Conservation (phyloP, 2,113 vertebrate genomes). For the Microtus montanus region DNA sequence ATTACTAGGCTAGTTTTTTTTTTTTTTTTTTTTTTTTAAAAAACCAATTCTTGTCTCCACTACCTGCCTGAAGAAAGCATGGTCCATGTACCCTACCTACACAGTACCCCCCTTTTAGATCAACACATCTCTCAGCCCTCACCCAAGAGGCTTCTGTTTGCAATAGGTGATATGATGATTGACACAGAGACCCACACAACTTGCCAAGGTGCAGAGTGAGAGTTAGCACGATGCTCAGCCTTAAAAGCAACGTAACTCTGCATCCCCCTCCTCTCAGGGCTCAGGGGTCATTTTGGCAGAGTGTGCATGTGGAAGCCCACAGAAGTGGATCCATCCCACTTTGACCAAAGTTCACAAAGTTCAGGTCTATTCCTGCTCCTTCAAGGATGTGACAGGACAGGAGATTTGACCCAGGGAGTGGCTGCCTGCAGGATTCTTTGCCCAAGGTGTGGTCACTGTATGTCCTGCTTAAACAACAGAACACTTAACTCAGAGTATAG, state of each 20-base stretch:
- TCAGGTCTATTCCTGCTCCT: too few species aligned
- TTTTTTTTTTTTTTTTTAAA: too few species aligned
- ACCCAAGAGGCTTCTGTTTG: background rate
- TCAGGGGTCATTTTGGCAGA: background rate
- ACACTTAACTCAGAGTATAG: too few species aligned
- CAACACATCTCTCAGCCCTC: background rate
- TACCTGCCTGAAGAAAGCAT: background rate
- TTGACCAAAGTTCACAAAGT: too few species aligned
- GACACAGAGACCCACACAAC: background rate
- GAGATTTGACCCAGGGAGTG: too few species aligned
- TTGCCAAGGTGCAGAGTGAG: background rate
- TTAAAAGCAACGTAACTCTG: too few species aligned
- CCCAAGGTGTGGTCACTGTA: too few species aligned
- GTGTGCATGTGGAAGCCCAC: too few species aligned
- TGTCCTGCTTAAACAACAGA: too few species aligned
- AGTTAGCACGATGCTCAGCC: too few species aligned
- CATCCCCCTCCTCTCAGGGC: background rate
- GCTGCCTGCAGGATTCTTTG: rapidly evolving
- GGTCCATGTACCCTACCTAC: background rate
- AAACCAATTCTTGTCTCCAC: background rate
- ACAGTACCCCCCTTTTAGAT: background rate
- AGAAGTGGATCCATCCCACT: too few species aligned
- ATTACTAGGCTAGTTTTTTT: background rate
- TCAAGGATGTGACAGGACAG: too few species aligned
- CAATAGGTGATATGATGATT: background rate